Percentiles rank a stretch among this genome's conserved stretches.
Conservation (phyloP, 1,140 invertebrate species). For the Alviniconcha marisindica region DNA sequence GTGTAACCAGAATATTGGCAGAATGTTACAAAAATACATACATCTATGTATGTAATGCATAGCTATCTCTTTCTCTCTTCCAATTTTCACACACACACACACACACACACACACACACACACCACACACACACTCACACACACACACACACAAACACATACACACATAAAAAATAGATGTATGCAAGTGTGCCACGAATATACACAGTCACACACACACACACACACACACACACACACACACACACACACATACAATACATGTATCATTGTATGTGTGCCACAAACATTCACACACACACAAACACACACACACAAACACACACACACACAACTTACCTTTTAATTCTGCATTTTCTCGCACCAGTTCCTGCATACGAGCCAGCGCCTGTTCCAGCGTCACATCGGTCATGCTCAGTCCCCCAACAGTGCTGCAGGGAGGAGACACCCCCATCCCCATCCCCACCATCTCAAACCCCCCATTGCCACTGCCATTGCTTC, state of each 20-base stretch:
- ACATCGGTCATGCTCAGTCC: slow-evolving; percentile 54
- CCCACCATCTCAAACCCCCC: slow-evolving; percentile 26
- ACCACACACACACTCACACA: neutral
- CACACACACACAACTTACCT: slow-evolving; percentile 43
- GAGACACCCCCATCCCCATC: slow-evolving; percentile 11
- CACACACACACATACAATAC: neutral
- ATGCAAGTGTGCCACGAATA: too few species aligned
- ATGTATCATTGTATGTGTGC: too few species aligned
- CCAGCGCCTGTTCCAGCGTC: slow-evolving; percentile 57
- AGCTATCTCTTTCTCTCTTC: neutral
- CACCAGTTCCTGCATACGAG: slow-evolving; percentile 56
- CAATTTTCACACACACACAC: neutral
- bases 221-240: neutral
- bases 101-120: neutral
- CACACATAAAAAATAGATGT: neutral
- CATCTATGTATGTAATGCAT: too few species aligned
- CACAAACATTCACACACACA: too few species aligned
- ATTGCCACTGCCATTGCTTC: neutral
- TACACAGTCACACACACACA: neutral
- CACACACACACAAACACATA: neutral
- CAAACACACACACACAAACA: neutral
- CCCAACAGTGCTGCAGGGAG: slow-evolving; percentile 24
- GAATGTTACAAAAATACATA: too few species aligned
- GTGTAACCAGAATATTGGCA: too few species aligned
- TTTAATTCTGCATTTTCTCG: slow-evolving; percentile 57